Evolutionary conservation across 2,797 vertebrate genomes (phyloP).

Genomic region (Microctenopoma lineatum): DNA sequence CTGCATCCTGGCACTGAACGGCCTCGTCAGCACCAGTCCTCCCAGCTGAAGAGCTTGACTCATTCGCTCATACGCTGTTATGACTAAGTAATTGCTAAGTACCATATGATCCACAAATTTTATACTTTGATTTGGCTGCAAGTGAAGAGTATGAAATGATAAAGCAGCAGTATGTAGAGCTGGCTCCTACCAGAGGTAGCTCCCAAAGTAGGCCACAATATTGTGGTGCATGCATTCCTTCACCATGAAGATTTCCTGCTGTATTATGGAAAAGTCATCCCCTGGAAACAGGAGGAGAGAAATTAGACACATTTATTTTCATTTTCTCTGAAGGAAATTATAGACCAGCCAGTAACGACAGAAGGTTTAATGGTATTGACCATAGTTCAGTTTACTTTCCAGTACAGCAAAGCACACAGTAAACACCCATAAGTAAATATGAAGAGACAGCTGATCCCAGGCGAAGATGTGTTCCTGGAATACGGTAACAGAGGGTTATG

Average conservation of each 20-base stretch:
- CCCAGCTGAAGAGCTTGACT: constrained; percentile 48
- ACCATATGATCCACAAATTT: constrained; percentile 29
- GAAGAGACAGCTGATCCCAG: constrained; percentile 65
- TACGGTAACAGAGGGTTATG: constrained; percentile 51
- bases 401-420: constrained; percentile 31
- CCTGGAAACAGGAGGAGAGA: constrained; percentile 84
- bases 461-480: constrained; percentile 53
- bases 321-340: constrained; percentile 15
- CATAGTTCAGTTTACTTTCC: constrained; percentile 27
- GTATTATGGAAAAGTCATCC: constrained; percentile 98
- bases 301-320: constrained; percentile 49
- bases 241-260: constrained; percentile 99
- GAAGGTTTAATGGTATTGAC: not conserved
- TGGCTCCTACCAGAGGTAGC: constrained; percentile 94
- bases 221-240: constrained; percentile 99
- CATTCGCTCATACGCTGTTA: constrained; percentile 58
- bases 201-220: constrained; percentile 98
- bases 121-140: not conserved
- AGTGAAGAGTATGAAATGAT: constrained; percentile 37
- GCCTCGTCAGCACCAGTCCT: constrained; percentile 47
- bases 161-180: constrained; percentile 43
- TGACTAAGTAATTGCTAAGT: constrained; percentile 43
- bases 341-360: constrained; percentile 12
- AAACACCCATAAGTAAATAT: constrained; percentile 38
- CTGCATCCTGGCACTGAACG: constrained; percentile 39